A percentile compares a stretch with the other conserved stretches of the same genome.
Conservation (phyloP, 2,888 invertebrate species). For the Microctonus aethiopoides region DNA sequence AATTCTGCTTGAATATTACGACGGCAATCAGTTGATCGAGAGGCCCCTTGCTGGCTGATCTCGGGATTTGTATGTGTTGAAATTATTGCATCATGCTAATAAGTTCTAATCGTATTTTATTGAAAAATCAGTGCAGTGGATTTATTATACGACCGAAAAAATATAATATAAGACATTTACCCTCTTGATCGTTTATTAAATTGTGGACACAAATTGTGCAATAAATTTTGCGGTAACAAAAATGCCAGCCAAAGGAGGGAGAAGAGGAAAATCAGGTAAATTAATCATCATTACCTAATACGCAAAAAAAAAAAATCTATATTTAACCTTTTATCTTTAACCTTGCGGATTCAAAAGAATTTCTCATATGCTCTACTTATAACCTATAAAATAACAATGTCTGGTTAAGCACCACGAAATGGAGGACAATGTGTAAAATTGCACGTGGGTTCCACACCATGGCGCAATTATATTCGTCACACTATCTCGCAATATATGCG, state of each 20-base stretch:
- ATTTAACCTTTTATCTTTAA: not conserved
- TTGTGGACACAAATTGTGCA: conserved; percentile 71
- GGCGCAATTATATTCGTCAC: not conserved
- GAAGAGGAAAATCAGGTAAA: conserved; percentile 80
- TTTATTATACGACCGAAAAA: conserved; percentile 78
- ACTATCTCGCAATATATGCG: not conserved
- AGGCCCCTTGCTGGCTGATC: conserved; percentile 61
- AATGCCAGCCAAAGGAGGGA: conserved; percentile 82
- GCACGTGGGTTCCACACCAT: not conserved
- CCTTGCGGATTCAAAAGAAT: not conserved
- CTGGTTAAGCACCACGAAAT: too few species aligned
- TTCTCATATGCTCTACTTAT: too few species aligned
- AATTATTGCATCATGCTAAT: conserved; percentile 74
- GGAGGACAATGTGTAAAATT: too few species aligned
- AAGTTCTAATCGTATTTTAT: conserved; percentile 77
- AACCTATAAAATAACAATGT: too few species aligned
- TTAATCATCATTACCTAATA: conserved; percentile 32
- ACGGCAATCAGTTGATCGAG: conserved; percentile 43
- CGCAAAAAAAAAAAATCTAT: not conserved
- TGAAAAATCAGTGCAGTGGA: conserved; percentile 79
- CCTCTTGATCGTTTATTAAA: conserved; percentile 80
- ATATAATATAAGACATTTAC: conserved; percentile 80
- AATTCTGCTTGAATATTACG: not conserved
- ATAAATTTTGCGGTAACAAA: conserved; percentile 67
- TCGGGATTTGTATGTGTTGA: conserved; percentile 62